Evolutionary conservation across 1,140 invertebrate genomes (phyloP).

Genomic region (Ceratina calcarata): DNA sequence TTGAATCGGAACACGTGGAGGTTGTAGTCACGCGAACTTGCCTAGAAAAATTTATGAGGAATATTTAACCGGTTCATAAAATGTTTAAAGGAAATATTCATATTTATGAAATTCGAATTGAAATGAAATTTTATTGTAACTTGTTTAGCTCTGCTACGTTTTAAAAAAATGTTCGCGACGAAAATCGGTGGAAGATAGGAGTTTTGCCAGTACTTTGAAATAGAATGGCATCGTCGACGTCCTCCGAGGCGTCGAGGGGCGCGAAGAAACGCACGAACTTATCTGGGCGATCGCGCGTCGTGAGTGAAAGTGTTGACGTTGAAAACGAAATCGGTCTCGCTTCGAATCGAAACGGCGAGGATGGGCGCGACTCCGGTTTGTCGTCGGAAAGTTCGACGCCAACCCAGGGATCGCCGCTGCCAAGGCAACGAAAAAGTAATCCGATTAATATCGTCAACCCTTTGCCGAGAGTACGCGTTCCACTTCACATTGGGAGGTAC

Average conservation of each 20-base stretch:
- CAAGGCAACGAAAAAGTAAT: constrained; percentile 66
- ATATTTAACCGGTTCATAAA: not conserved
- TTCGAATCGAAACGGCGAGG: constrained; percentile 55
- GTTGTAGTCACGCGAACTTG: not conserved
- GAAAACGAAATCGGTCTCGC: constrained; percentile 24
- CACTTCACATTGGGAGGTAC: constrained; percentile 62
- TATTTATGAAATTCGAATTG: no score
- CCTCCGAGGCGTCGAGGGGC: constrained; percentile 51
- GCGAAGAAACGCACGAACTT: constrained; percentile 59
- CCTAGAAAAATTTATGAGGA: not conserved
- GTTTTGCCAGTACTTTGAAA: not conserved
- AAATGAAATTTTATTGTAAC: no score
- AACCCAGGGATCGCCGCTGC: constrained; percentile 74
- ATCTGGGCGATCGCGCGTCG: constrained; percentile 38
- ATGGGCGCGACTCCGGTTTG: constrained; percentile 75
- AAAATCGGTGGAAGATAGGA: not conserved
- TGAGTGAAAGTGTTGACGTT: constrained; percentile 10
- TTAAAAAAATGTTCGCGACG: not conserved
- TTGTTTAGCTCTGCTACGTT: not conserved
- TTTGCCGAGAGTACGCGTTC: constrained; percentile 11
- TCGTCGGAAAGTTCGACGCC: constrained; percentile 78
- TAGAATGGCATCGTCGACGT: constrained; percentile 55
- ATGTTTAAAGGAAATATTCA: not conserved
- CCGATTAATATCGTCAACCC: constrained; percentile 48
- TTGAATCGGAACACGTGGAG: not conserved